Evolutionary conservation across 2,113 vertebrate species (phyloP).

Genomic region (Corythaixoides concolor): DNA sequence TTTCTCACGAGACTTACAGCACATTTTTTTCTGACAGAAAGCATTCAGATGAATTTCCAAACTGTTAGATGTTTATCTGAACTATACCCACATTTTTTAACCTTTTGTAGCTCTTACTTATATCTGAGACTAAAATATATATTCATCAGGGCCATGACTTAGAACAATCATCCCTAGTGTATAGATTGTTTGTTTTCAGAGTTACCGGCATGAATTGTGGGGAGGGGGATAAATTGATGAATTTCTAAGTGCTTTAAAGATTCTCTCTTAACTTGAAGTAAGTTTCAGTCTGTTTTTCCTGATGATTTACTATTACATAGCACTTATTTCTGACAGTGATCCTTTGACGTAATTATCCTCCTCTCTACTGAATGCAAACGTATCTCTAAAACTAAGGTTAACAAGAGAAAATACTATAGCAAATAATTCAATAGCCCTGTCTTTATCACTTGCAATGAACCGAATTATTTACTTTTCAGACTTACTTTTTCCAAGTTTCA

Average conservation of each 20-base stretch:
- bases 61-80: slow-evolving; percentile 31
- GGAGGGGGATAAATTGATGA: background rate
- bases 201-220: background rate
- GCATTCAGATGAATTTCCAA: slow-evolving; percentile 2
- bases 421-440: background rate
- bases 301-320: background rate
- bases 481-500: background rate
- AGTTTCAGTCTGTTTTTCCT: background rate
- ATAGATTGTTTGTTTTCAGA: background rate
- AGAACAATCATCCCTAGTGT: background rate
- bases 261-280: background rate
- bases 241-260: background rate
- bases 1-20: slow-evolving; percentile 24
- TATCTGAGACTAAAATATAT: background rate
- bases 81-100: slow-evolving; percentile 37
- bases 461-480: background rate
- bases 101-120: slow-evolving; percentile 14
- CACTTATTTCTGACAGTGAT: background rate
- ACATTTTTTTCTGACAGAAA: slow-evolving; percentile 12
- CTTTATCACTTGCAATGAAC: background rate
- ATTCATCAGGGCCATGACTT: background rate
- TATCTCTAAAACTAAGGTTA: background rate
- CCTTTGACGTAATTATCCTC: background rate
- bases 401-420: background rate
- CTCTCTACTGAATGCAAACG: background rate